Percentiles rank a stretch among this genome's conserved stretches.
These are phyloP conservation scores for Notothenia coriiceps DNA, from an alignment of 2,113 vertebrate genomes.

Conservation along the genomic window DNA sequence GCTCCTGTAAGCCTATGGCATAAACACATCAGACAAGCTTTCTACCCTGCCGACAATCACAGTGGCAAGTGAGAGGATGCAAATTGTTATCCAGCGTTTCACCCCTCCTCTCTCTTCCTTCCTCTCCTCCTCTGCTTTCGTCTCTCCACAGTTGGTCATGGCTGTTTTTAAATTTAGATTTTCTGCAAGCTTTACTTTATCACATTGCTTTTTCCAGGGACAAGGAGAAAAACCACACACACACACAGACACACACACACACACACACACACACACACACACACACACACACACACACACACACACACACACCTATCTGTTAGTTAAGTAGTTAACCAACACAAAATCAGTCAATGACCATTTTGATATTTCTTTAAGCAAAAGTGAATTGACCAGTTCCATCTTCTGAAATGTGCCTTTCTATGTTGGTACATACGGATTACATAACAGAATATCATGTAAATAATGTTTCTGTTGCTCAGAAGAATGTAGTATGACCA, in stretches of 20 bases:
- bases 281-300: not conserved
- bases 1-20: slow-evolving; percentile 67
- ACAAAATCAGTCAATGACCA: too few species aligned
- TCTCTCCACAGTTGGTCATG: slow-evolving; percentile 57
- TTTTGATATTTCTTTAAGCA: too few species aligned
- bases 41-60: slow-evolving; percentile 48
- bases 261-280: not conserved
- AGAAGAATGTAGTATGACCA: not conserved
- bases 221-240: slow-evolving; percentile 56
- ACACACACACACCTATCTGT: not conserved
- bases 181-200: slow-evolving; percentile 69
- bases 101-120: slow-evolving; percentile 19
- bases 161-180: slow-evolving; percentile 72
- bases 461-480: not conserved
- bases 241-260: slow-evolving; percentile 25
- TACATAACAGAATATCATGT: not conserved
- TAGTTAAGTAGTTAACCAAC: too few species aligned
- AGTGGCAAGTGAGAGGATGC: slow-evolving; percentile 59
- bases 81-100: slow-evolving; percentile 64
- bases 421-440: not conserved
- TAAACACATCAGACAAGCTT: slow-evolving; percentile 74
- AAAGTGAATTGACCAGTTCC: not conserved
- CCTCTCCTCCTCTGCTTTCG: slow-evolving; percentile 22
- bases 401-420: not conserved
- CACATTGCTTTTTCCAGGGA: slow-evolving; percentile 60